Evolutionary conservation across 2,888 invertebrate genomes (phyloP).

Genomic region (Gastracanthus pulcherrimus): DNA sequence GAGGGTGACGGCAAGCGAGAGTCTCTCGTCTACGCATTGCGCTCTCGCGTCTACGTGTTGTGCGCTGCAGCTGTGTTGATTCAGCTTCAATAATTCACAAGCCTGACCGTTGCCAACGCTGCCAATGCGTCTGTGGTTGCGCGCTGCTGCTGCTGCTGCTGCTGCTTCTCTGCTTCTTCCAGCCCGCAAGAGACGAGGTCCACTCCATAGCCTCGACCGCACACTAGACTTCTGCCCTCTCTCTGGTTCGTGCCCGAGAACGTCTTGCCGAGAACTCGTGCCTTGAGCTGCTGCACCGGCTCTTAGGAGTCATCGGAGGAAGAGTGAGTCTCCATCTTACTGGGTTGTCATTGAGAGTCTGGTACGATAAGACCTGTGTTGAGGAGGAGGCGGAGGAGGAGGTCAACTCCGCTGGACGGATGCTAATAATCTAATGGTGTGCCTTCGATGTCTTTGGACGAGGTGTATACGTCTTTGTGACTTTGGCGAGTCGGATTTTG

Average conservation of each 20-base stretch:
- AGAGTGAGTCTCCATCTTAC: neutral
- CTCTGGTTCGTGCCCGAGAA: neutral
- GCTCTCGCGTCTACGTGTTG: neutral
- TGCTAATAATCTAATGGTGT: slow-evolving; percentile 44
- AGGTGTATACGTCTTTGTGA: neutral
- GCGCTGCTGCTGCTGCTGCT: neutral
- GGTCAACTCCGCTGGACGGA: neutral
- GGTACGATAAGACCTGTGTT: neutral
- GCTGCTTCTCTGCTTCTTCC: neutral
- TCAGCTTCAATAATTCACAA: slow-evolving; percentile 62
- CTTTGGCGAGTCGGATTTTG: neutral
- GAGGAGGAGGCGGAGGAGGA: neutral
- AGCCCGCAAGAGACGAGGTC: neutral
- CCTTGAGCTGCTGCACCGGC: neutral
- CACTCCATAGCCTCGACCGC: slow-evolving; percentile 3
- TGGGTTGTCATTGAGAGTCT: neutral
- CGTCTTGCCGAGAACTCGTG: neutral
- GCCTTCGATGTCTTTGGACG: neutral
- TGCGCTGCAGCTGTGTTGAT: slow-evolving; percentile 58
- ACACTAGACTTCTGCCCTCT: neutral
- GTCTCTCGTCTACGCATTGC: neutral
- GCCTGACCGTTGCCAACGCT: slow-evolving; percentile 59
- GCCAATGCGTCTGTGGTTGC: slow-evolving; percentile 59
- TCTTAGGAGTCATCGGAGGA: neutral
- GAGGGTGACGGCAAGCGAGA: neutral